These are phyloP conservation scores for Hippocampus barbouri DNA, from an alignment of 2,113 vertebrate genomes.

Conservation along the genomic window DNA sequence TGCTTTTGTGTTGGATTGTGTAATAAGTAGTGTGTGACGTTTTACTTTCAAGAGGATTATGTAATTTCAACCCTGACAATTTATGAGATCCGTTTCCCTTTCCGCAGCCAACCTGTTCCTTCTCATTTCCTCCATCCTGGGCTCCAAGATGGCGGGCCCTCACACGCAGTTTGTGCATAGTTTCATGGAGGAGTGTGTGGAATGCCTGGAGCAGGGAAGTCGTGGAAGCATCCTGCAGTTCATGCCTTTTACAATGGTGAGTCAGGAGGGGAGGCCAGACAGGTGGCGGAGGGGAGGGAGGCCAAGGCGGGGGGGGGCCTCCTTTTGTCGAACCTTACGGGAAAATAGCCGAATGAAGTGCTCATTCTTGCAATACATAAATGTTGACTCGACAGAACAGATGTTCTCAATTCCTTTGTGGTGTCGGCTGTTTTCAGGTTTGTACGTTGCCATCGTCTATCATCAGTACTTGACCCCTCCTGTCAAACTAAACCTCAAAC, in stretches of 20 bases:
- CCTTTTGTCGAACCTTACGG: constrained; percentile 15
- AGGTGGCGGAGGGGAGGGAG: constrained; percentile 9
- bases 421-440: background rate
- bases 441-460: background rate
- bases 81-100: background rate
- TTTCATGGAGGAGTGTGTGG: constrained; percentile 96
- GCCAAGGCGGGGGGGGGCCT: background rate
- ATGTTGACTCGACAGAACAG: background rate
- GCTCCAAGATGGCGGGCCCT: constrained; percentile 86
- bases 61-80: background rate
- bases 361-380: too few species aligned
- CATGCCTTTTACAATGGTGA: constrained; percentile 97
- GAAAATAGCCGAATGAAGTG: constrained; percentile 1
- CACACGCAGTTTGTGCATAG: constrained; percentile 98
- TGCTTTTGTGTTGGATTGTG: background rate
- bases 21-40: background rate
- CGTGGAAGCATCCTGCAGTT: constrained; percentile 93
- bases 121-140: constrained; percentile 89
- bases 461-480: background rate
- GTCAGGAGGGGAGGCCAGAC: constrained; percentile 32
- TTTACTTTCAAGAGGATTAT: background rate
- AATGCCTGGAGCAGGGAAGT: constrained; percentile 90
- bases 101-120: constrained; percentile 91
- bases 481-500: too few species aligned
- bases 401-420: background rate